Base-by-base conservation (phyloP, 1,140 invertebrate species). In the Limonius californicus region DNA sequence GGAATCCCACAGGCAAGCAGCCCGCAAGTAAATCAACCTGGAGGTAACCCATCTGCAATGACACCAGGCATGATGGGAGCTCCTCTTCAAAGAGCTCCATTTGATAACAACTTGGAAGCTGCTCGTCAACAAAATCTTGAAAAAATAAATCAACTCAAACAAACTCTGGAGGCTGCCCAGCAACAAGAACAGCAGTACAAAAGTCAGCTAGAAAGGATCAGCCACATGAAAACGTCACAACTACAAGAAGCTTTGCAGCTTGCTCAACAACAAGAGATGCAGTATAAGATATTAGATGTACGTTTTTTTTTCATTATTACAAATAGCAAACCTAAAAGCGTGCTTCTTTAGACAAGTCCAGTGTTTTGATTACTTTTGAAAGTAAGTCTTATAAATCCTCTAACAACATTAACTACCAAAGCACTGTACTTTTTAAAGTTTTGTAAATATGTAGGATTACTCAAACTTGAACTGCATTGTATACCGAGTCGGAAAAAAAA, bases 151-250 rank as follows among this genome's bases (percentile, higher is more conserved):
- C 82, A 89, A 57, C 70, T 90, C 9, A 83, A 85, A 63, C 87
- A 89, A 74, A 89, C 86, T 0, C 73, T 90, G 43, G 87, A 89
- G 73, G 87, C 86, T 0, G 87, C 88, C 0, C 87, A 89, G 63
- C 85, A 88, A 66, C 87, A 89, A 74, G 88, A 89, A 70, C 84
- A 86, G 11, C 87, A 89, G 66, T 89, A 87, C 71, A 88, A 89
- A 74, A 87, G 83, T 1, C 87, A 89, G 73, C 79, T 88, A 75
- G 88, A 89, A 72, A 82, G 85, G 59, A 84, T 84, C 72, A 81
- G 78, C 61, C 83, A 86, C 68, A 78, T 85, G 74, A 82, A 82
- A 66, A 86, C 83, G 54, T 78, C 84, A 61, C 81, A 89, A 76
- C 78, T 89, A 65, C 85, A 89, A 71, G 84, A 88, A 75, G 86